These are phyloP conservation scores for Drosophila pullipes DNA, from an alignment of 2,888 invertebrate genomes.

Conservation along the genomic window DNA sequence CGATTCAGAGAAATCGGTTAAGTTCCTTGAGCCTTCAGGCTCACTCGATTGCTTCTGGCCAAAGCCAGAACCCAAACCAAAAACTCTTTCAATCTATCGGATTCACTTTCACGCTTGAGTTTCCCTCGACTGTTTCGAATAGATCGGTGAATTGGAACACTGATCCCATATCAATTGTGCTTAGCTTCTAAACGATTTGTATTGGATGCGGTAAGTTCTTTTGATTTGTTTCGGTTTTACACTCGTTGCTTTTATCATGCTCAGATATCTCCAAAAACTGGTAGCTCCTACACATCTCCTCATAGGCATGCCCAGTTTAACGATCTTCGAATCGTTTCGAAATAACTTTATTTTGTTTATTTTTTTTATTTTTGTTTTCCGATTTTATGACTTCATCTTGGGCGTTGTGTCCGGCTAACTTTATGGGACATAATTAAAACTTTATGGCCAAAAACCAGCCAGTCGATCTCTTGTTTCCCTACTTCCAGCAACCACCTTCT, in stretches of 20 bases:
- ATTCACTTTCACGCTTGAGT: constrained; percentile 61
- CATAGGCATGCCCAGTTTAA: constrained; percentile 17
- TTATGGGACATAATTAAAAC: constrained; percentile 70
- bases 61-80: neutral
- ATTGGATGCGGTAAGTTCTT: constrained; percentile 6
- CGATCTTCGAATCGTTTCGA: constrained; percentile 47
- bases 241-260: neutral
- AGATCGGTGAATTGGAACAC: constrained; percentile 7
- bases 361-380: constrained; percentile 5
- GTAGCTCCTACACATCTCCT: constrained; percentile 12
- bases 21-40: neutral
- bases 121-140: constrained; percentile 38
- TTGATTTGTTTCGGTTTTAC: constrained; percentile 25
- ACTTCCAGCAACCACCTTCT: neutral
- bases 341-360: constrained; percentile 67
- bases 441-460: constrained; percentile 58
- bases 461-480: constrained; percentile 18
- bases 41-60: neutral
- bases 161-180: constrained; percentile 28
- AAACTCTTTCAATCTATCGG: constrained; percentile 9
- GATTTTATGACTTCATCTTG: constrained; percentile 76
- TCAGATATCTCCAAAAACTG: constrained; percentile 5
- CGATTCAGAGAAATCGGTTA: constrained; percentile 32
- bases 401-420: constrained; percentile 37
- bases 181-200: constrained; percentile 30